phyloP scores from a whole-genome alignment of 2,888 invertebrate species.

The Dicycla oo region DNA sequence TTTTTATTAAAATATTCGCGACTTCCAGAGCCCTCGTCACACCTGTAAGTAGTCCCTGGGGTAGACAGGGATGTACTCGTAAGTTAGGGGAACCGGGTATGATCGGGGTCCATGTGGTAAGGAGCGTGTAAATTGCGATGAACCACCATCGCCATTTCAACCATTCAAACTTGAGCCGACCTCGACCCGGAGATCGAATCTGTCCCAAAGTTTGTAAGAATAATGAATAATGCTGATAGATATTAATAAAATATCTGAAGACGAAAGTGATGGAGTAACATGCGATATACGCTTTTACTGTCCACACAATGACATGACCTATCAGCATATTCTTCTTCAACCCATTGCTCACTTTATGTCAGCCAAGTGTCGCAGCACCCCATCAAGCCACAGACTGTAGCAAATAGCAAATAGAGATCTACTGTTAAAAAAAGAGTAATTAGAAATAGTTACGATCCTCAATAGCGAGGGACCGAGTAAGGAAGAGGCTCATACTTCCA shows the following conservation, averaged over 20 bases:
- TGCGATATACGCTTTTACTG: no score
- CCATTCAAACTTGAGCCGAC: neutral
- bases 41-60: constrained; percentile 7
- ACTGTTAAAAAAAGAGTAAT: neutral
- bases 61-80: constrained; percentile 27
- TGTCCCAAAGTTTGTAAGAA: neutral
- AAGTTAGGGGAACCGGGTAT: constrained; percentile 4
- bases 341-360: neutral
- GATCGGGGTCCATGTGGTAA: neutral
- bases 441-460: neutral
- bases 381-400: neutral
- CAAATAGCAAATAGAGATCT: neutral
- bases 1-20: constrained; percentile 51
- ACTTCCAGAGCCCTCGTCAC: constrained; percentile 36
- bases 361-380: neutral
- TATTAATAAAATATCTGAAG: neutral
- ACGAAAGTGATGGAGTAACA: no score
- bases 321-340: neutral
- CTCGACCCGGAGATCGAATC: neutral
- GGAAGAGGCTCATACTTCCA: neutral
- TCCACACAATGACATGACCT: neutral
- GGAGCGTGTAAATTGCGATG: neutral
- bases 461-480: neutral
- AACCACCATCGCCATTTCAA: no score
- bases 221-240: no score